Evolutionary conservation across 2,797 vertebrate genomes (phyloP).

Genomic region (Clarias platycephalus): DNA sequence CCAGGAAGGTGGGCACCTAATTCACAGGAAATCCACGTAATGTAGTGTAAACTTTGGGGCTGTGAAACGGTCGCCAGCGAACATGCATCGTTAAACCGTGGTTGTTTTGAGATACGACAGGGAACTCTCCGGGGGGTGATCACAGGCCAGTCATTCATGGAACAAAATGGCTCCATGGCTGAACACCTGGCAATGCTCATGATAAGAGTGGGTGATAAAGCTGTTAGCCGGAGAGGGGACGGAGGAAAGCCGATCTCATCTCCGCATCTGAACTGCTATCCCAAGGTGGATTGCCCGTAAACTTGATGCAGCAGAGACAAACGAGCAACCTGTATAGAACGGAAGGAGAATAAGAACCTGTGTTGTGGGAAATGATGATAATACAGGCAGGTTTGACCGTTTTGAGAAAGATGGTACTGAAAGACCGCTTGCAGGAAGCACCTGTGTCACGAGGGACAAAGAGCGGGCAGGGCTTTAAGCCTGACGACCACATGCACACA

Average conservation of each 20-base stretch:
- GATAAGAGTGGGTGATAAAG: constrained; percentile 62
- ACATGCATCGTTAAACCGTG: constrained; percentile 20
- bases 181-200: constrained; percentile 60
- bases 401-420: constrained; percentile 69
- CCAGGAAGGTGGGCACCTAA: constrained; percentile 27
- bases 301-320: constrained; percentile 58
- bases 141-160: constrained; percentile 39
- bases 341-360: constrained; percentile 29
- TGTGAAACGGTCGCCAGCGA: constrained; percentile 1
- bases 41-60: constrained; percentile 7
- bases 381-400: constrained; percentile 64
- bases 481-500: neutral
- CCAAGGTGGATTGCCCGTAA: constrained; percentile 30
- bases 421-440: constrained; percentile 55
- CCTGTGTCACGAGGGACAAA: constrained; percentile 48
- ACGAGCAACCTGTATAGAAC: constrained; percentile 35
- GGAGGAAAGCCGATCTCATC: constrained; percentile 58
- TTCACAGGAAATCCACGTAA: constrained; percentile 22
- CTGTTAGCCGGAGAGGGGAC: constrained; percentile 57
- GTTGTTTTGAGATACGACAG: constrained; percentile 31
- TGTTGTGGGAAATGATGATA: constrained; percentile 46
- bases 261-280: neutral
- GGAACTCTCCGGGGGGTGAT: constrained; percentile 15
- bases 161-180: constrained; percentile 57
- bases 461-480: constrained; percentile 5